phyloP scores from a whole-genome alignment of 2,888 invertebrate species.

The Ennomos erosarius region DNA sequence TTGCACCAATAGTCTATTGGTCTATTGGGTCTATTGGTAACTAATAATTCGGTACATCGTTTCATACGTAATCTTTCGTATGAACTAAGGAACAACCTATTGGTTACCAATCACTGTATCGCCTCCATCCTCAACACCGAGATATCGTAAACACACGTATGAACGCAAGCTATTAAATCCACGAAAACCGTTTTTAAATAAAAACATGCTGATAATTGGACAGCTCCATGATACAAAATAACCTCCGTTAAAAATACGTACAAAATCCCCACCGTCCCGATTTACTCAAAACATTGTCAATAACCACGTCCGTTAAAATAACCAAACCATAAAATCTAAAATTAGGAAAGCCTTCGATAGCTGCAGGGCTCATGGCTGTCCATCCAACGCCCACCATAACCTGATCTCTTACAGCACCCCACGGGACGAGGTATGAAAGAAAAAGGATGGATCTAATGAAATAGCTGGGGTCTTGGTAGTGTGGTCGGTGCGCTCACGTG shows the following conservation, averaged over 20 bases:
- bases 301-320: slow-evolving; percentile 29
- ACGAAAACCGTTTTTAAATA: no score
- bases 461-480: slow-evolving; percentile 47
- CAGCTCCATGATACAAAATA: no score
- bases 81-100: no score
- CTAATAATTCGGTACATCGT: no score
- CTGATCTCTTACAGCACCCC: slow-evolving; percentile 35
- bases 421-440: slow-evolving; percentile 31
- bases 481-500: slow-evolving; percentile 50
- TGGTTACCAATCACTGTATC: no score
- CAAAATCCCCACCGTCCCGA: slow-evolving; percentile 2
- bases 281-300: slow-evolving; percentile 20
- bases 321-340: slow-evolving; percentile 39
- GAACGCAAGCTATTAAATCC: no score
- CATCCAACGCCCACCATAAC: slow-evolving; percentile 39
- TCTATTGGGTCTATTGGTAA: no score
- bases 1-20: no score
- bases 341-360: slow-evolving; percentile 33
- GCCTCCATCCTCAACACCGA: no score
- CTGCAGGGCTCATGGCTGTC: slow-evolving; percentile 43
- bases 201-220: no score
- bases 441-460: slow-evolving; percentile 48
- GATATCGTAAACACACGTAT: no score
- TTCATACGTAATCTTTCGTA: no score
- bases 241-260: background rate